Base-by-base conservation (phyloP, 2,113 vertebrate genomes). In the Heterochromis multidens region DNA sequence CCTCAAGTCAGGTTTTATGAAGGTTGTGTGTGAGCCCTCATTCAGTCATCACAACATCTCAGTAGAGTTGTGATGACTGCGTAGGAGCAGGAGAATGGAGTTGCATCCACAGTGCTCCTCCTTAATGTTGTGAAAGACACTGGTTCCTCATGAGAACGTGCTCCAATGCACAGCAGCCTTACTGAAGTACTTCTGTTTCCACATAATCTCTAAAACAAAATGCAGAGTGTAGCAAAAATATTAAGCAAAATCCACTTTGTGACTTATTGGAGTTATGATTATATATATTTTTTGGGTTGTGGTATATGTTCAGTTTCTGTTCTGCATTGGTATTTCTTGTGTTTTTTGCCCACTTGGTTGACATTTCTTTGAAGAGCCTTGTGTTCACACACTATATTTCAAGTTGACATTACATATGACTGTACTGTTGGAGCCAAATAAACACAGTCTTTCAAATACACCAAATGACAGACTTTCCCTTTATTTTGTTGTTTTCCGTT, bases 401-500 rank as follows among this genome's bases (percentile, higher is more conserved):
- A 92, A 91, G 82, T 79, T 82, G 85, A 89, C 82, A 84, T 95
- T 93, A 94, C 89, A 89, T 91, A 86, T 95, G 93, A 94, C 90
- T 95, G 91, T 95, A 90, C 91, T 91, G 89, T 95, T 94, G 93
- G 95, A 96, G 94, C 94, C 95, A 96, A 96, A 96, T 96, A 96
- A 96, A 96, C 79, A 46, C 87, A 94, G 87, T 91, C 94, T 94
- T 94, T 95, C 91, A 94, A 86, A 81, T 85, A 81, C 79, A 84
- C 76, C 14, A 54, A 70, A 77, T 4, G 4, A 6, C 0, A 6
- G 65, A 2, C 6, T 46, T 85, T 14, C 0, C 17, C 10, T n/a
- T 87, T 82, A 77, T 27, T 60, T 87, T 67, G 14, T 25, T 7
- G 6, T 21, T 35, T 10, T 0, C 17, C 57, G 14, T 11, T 61